Conservation (phyloP, 2,113 vertebrate species). For the Rana temporaria region DNA sequence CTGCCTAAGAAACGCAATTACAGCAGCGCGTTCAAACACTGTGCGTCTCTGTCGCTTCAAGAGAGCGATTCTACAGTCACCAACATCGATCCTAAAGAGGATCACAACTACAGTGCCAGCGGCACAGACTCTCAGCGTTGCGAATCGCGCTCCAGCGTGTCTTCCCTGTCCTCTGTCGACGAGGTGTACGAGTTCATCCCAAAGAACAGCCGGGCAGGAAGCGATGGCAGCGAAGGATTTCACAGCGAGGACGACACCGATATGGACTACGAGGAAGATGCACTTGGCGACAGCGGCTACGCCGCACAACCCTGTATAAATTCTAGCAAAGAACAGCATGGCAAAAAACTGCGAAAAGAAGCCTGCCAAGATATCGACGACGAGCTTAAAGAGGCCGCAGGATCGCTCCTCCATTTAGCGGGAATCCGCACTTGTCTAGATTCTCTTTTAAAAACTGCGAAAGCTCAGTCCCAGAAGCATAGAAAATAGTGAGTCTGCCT, state of each 20-base stretch:
- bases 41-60: constrained; percentile 60
- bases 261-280: constrained; percentile 79
- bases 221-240: constrained; percentile 87
- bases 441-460: constrained; percentile 86
- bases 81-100: constrained; percentile 91
- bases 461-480: constrained; percentile 86
- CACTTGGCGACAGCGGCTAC: constrained; percentile 74
- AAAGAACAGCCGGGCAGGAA: constrained; percentile 80
- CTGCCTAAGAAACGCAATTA: constrained; percentile 76
- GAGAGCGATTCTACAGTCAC: constrained; percentile 70
- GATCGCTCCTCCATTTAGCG: constrained; percentile 96
- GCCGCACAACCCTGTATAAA: constrained; percentile 68
- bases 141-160: constrained; percentile 83
- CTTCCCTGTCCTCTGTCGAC: constrained; percentile 85
- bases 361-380: constrained; percentile 90
- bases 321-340: constrained; percentile 71
- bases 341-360: constrained; percentile 78
- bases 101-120: constrained; percentile 94
- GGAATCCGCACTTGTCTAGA: constrained; percentile 91
- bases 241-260: constrained; percentile 93
- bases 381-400: constrained; percentile 96
- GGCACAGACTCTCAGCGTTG: constrained; percentile 82
- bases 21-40: constrained; percentile 64
- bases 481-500: constrained; percentile 80
- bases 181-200: constrained; percentile 84